A percentile compares a stretch with the other conserved stretches of the same genome.
Evolutionary conservation across 2,113 vertebrate species (phyloP).

Genomic region (Xenus cinereus): DNA sequence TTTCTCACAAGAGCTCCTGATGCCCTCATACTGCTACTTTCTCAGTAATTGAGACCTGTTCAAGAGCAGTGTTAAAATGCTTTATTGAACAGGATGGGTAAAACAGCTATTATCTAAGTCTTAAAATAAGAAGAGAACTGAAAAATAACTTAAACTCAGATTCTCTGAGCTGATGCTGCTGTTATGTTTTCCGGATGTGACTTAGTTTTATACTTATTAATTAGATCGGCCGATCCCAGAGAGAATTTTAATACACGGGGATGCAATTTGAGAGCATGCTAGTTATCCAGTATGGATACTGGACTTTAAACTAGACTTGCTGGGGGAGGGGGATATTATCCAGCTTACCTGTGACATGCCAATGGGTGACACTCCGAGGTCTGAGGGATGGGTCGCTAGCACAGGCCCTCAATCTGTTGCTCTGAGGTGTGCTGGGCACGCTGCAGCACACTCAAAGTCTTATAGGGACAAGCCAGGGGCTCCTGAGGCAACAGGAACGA

Average conservation of each 20-base stretch:
- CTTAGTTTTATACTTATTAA: not conserved
- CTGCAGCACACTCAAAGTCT: not conserved
- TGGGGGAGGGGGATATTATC: not conserved
- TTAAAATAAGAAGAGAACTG: not conserved
- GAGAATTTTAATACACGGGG: not conserved
- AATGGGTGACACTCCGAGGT: not conserved
- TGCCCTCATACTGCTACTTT: not conserved
- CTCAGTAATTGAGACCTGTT: not conserved
- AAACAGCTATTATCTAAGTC: not conserved
- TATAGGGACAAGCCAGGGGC: not conserved
- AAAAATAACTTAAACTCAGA: not conserved
- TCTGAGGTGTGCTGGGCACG: not conserved
- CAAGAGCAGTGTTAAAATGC: not conserved
- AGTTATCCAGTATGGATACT: not conserved
- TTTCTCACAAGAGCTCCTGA: not conserved
- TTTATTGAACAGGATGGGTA: not conserved
- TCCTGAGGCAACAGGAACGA: not conserved
- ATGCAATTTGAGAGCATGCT: not conserved
- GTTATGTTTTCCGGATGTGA: not conserved
- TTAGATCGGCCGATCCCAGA: not conserved
- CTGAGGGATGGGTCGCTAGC: not conserved
- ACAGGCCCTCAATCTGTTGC: not conserved
- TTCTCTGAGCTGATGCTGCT: not conserved
- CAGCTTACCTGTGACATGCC: not conserved
- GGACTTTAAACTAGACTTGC: not conserved